These are phyloP conservation scores for Ferrisia virgata DNA, from an alignment of 2,888 invertebrate genomes.

Conservation along the genomic window DNA sequence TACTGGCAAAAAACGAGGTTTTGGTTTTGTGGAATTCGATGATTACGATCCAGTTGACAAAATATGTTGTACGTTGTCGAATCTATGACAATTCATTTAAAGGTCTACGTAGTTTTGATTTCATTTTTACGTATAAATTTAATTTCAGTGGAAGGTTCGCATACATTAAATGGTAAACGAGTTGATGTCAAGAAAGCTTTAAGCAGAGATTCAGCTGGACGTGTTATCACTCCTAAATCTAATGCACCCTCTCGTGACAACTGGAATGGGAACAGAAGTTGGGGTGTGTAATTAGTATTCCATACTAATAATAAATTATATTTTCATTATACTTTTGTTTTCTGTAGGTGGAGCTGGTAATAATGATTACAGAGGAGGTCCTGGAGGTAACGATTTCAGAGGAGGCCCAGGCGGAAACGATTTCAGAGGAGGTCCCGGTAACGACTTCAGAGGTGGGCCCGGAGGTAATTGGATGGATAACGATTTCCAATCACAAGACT, in stretches of 20 bases:
- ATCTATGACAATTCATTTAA: not conserved
- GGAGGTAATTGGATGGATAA: slow-evolving; percentile 40
- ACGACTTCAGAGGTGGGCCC: slow-evolving; percentile 41
- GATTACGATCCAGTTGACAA: slow-evolving; percentile 97
- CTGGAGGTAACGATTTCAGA: not conserved
- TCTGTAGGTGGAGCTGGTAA: too few relatives aligned
- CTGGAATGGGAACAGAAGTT: slow-evolving; percentile 57
- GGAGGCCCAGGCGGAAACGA: not conserved
- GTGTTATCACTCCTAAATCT: slow-evolving; percentile 51
- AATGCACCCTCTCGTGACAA: slow-evolving; percentile 59
- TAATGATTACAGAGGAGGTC: not conserved
- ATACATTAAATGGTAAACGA: slow-evolving; percentile 56
- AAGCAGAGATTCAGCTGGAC: slow-evolving; percentile 54
- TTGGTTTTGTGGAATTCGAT: slow-evolving; percentile 94
- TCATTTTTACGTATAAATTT: not conserved
- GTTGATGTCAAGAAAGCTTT: slow-evolving; percentile 60
- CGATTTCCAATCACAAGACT: slow-evolving; percentile 30
- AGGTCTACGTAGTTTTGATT: too few relatives aligned
- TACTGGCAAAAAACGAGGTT: slow-evolving; percentile 90
- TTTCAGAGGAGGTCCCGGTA: slow-evolving; percentile 42
- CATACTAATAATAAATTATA: too few relatives aligned
- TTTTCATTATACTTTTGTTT: not conserved
- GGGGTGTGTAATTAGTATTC: slow-evolving; percentile 50
- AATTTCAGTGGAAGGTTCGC: slow-evolving; percentile 54
- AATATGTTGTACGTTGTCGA: slow-evolving; percentile 78